Percentiles rank a stretch among this genome's conserved stretches.
These are phyloP conservation scores for Nomada fucata DNA, from an alignment of 2,888 invertebrate species.

Conservation along the genomic window DNA sequence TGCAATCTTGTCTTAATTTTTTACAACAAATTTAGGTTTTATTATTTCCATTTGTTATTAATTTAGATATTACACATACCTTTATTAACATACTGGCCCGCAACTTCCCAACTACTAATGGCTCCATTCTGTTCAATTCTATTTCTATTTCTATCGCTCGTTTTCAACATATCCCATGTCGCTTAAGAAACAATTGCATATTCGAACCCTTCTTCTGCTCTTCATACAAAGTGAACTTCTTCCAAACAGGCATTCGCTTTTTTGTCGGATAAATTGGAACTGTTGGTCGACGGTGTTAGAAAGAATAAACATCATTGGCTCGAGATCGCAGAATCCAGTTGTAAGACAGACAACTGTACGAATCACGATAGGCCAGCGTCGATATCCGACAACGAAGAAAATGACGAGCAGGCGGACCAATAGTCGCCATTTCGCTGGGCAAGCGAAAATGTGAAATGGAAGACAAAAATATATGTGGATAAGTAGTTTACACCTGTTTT, in stretches of 20 bases:
- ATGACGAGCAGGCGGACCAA: conserved; percentile 71
- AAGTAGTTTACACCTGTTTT: conserved; percentile 15
- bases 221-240: not conserved
- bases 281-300: conserved; percentile 92
- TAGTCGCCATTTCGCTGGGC: conserved; percentile 55
- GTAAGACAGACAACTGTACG: conserved; percentile 77
- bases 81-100: too few relatives aligned
- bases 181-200: too few relatives aligned
- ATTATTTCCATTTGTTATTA: too few relatives aligned
- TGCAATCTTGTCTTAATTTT: too few relatives aligned
- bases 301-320: conserved; percentile 94
- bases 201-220: too few relatives aligned
- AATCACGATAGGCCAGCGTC: conserved; percentile 80
- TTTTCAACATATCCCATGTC: too few relatives aligned
- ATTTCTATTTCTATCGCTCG: too few relatives aligned
- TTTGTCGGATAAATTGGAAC: conserved; percentile 91
- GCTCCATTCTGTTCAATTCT: too few relatives aligned
- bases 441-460: conserved; percentile 18
- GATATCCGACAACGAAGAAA: conserved; percentile 72
- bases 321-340: conserved; percentile 86
- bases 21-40: too few relatives aligned
- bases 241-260: conserved; percentile 91
- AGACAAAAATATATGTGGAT: not conserved
- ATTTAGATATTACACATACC: too few relatives aligned
- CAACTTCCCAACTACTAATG: too few relatives aligned